Evolutionary conservation across 2,797 vertebrate species (phyloP).

Genomic region (Fistularia commersonii): DNA sequence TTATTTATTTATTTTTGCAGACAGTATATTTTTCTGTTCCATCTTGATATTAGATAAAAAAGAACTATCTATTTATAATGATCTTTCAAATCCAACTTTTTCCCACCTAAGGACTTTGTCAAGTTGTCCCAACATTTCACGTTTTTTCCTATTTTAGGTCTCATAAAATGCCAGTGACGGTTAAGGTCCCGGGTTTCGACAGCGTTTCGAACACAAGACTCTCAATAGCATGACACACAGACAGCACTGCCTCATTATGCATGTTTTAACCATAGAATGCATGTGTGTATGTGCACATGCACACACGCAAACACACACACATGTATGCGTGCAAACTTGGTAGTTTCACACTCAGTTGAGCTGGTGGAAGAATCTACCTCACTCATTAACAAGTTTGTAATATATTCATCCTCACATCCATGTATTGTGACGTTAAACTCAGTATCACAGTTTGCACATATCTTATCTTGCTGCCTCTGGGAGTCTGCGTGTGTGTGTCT

Average conservation of each 20-base stretch:
- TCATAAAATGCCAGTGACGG: too few species aligned
- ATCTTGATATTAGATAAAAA: too few species aligned
- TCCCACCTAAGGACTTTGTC: too few species aligned
- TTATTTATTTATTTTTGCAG: too few species aligned
- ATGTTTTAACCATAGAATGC: slow-evolving; percentile 19
- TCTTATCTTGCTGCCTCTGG: neutral
- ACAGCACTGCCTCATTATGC: slow-evolving; percentile 30
- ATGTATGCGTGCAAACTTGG: neutral
- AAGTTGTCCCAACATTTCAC: too few species aligned
- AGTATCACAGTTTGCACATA: slow-evolving; percentile 10
- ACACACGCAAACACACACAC: neutral
- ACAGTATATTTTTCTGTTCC: too few species aligned
- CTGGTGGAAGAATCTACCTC: slow-evolving; percentile 28
- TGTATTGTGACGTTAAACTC: slow-evolving; percentile 6
- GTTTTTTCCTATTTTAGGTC: too few species aligned
- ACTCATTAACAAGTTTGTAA: slow-evolving; percentile 51
- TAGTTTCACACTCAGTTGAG: slow-evolving; percentile 25
- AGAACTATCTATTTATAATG: too few species aligned
- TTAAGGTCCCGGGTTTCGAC: neutral
- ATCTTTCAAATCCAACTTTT: too few species aligned
- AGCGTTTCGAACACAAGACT: neutral
- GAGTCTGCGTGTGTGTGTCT: neutral
- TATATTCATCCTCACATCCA: slow-evolving; percentile 42
- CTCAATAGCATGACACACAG: slow-evolving; percentile 18
- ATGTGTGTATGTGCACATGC: slow-evolving; percentile 4